A percentile compares a stretch with the other conserved stretches of the same genome.
Conservation (phyloP, 2,888 invertebrate species). For the Erebia palarica region DNA sequence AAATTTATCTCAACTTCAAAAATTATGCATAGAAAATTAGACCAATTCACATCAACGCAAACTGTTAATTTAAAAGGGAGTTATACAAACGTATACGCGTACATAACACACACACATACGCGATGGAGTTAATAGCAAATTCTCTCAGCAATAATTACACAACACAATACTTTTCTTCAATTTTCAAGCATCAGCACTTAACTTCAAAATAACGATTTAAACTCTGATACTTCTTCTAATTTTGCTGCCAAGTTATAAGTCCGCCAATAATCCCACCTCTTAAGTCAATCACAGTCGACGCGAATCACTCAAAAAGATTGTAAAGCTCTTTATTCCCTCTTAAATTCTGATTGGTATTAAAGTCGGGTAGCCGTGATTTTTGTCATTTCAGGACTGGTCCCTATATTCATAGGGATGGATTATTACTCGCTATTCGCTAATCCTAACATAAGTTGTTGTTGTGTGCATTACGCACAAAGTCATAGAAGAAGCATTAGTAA, state of each 20-base stretch:
- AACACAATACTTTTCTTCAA: too few relatives aligned
- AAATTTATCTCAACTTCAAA: too few relatives aligned
- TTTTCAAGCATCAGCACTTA: too few relatives aligned
- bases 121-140: too few relatives aligned
- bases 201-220: too few relatives aligned
- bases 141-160: too few relatives aligned
- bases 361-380: background rate
- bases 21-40: too few relatives aligned
- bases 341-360: slow-evolving; percentile 18
- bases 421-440: background rate
- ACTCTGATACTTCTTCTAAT: too few relatives aligned
- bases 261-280: slow-evolving; percentile 10
- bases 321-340: slow-evolving; percentile 19
- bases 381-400: background rate
- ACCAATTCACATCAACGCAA: background rate
- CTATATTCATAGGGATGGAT: background rate
- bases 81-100: too few relatives aligned
- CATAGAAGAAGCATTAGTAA: too few relatives aligned
- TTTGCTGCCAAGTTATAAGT: slow-evolving; percentile 14
- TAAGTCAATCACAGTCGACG: slow-evolving; percentile 18
- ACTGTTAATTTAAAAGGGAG: too few relatives aligned
- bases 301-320: slow-evolving; percentile 22
- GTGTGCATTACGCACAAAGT: too few relatives aligned
- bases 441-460: background rate
- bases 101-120: background rate